Base-by-base conservation (phyloP, 2,113 vertebrate genomes). In the Edolisoma coerulescens region DNA sequence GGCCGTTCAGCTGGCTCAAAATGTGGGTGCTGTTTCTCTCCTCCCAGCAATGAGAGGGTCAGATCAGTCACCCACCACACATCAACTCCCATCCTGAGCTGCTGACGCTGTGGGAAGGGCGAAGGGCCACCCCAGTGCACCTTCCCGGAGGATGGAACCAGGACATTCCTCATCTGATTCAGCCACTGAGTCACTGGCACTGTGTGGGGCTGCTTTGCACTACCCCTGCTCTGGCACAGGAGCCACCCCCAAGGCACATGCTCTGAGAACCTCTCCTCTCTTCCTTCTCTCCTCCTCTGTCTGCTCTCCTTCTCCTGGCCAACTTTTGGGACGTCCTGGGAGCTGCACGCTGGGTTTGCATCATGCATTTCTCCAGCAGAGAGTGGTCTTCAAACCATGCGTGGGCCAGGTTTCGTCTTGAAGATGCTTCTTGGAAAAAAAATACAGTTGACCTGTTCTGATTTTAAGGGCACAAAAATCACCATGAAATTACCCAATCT, bases 331-430 rank as follows among this genome's bases (percentile, higher is more conserved):
- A 47, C 0, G 0, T 23, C 16, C 49, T 6, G 19, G 49, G 35
- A 90, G 33, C 75, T 28, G 27, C 7, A 12, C 0, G 0, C 15
- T 18, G 28, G 10, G 14, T 44, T 44, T 84, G 73, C 5, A 0
- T 14, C 63, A 6, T 14, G 16, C 5, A 3, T 65, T 82, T 54
- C 83, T 80, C 76, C 53, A 76, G 27, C 41, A 54, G 21, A n/a
- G 71, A 90, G 30, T 2, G 19, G 41, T 52, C 61, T 35, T 41
- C 24, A 15, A 65, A 50, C 33, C 52, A 50, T 0, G 2, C 20
- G 26, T 0, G 6, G 33, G 67, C 12, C 60, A 71, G 61, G 22
- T 32, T 41, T 64, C 18, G 35, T 54, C 45, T 52, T 61, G 37
- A 53, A 80, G 63, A 22, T 24, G 26, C 15, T 83, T 41, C 63